These are phyloP conservation scores for Otus sunia DNA, from an alignment of 2,113 vertebrate genomes.

Conservation along the genomic window DNA sequence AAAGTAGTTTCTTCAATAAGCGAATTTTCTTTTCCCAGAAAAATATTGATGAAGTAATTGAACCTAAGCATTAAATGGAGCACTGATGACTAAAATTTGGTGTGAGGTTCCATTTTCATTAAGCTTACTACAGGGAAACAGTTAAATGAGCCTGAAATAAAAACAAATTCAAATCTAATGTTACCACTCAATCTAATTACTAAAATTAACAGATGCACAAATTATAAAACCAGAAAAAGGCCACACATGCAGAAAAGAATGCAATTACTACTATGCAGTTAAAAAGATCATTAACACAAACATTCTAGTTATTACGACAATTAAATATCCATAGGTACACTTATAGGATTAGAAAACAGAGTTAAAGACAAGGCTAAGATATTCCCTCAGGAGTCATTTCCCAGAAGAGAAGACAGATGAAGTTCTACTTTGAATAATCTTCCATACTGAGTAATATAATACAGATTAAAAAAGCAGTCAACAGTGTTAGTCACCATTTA, in stretches of 20 bases:
- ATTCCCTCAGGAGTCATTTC: neutral
- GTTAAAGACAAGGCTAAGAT: neutral
- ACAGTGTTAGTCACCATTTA: neutral
- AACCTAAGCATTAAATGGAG: neutral
- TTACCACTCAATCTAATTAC: neutral
- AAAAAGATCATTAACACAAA: neutral
- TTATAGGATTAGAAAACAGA: neutral
- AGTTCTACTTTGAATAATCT: neutral
- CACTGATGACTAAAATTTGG: neutral
- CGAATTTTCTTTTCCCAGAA: neutral
- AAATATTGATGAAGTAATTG: neutral
- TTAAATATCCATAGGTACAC: neutral
- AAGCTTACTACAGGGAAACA: neutral
- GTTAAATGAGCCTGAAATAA: conserved; percentile 12
- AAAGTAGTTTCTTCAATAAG: neutral
- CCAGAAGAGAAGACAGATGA: neutral
- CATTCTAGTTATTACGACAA: neutral
- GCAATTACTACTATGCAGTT: neutral
- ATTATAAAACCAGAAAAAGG: neutral
- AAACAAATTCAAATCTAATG: neutral
- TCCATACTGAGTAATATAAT: neutral
- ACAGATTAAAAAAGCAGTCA: neutral
- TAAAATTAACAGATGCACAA: neutral
- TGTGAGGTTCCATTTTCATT: neutral
- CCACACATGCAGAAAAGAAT: neutral